phyloP scores from a whole-genome alignment of 1,140 invertebrate genomes.

The Drosophila obscura region DNA sequence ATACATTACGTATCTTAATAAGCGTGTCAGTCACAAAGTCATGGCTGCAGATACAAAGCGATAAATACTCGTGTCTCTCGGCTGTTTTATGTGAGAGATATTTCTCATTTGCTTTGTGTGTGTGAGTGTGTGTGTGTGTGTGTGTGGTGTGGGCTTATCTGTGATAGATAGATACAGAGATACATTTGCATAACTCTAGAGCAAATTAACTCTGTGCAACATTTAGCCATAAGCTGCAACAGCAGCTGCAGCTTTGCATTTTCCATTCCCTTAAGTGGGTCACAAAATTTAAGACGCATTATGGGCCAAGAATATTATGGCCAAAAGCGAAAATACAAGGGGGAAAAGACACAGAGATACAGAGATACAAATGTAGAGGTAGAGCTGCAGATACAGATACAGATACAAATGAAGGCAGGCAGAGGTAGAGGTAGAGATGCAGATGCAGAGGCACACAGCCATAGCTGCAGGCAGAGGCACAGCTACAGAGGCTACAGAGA shows the following conservation, averaged over 20 bases:
- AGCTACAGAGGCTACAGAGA: neutral
- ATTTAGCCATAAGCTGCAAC: no score
- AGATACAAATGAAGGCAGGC: no score
- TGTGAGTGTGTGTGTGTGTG: conserved; percentile 27
- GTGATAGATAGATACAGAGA: conserved; percentile 21
- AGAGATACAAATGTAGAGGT: neutral
- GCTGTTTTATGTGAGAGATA: conserved; percentile 23
- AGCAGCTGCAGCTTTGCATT: neutral
- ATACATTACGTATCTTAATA: conserved; percentile 11
- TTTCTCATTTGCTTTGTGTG: conserved; percentile 48
- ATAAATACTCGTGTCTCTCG: neutral
- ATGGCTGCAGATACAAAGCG: conserved; percentile 11
- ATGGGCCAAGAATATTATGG: conserved; percentile 33
- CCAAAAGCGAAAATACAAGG: conserved; percentile 27
- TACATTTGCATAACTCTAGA: conserved; percentile 59
- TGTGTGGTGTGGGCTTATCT: conserved; percentile 21
- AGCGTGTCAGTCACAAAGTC: conserved; percentile 2
- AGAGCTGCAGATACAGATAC: no score
- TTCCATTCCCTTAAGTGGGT: conserved; percentile 32
- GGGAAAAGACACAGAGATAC: neutral
- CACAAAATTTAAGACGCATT: conserved; percentile 49
- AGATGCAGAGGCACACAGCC: conserved; percentile 47
- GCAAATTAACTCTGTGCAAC: neutral
- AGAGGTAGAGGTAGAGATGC: conserved; percentile 23
- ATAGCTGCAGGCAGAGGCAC: conserved; percentile 7